Percentiles rank a stretch among this genome's conserved stretches.
phyloP scores from a whole-genome alignment of 2,113 vertebrate genomes.

The Paradoxurus hermaphroditus region DNA sequence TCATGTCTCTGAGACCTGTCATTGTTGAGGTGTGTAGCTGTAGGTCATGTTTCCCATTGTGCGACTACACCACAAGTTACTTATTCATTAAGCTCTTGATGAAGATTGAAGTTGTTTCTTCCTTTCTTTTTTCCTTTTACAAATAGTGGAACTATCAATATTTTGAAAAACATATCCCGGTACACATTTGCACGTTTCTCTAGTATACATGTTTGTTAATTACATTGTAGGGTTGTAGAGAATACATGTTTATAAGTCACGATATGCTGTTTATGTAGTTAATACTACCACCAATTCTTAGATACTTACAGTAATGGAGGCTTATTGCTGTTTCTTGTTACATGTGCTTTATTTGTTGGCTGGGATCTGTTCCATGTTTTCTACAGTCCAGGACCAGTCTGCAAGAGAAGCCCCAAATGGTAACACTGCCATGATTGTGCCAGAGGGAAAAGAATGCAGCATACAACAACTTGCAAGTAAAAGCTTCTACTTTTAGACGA shows the following conservation, averaged over 20 bases:
- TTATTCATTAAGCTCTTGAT: not conserved
- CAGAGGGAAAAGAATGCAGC: not conserved
- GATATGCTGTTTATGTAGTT: not conserved
- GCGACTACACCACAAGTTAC: not conserved
- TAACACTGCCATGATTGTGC: not conserved
- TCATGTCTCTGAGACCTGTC: not conserved
- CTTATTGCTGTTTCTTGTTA: not conserved
- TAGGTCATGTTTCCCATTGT: not conserved
- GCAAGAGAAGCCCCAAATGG: not conserved
- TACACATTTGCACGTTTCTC: not conserved
- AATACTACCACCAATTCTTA: not conserved
- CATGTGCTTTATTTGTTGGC: accelerated
- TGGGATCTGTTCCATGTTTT: not conserved
- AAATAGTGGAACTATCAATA: not conserved
- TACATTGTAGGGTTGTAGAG: not conserved
- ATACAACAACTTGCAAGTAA: not conserved
- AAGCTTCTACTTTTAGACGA: not conserved
- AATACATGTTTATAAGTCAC: not conserved
- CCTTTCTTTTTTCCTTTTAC: not conserved
- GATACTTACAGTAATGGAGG: not conserved
- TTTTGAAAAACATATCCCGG: not conserved
- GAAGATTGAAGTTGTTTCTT: not conserved
- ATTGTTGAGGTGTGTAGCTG: not conserved
- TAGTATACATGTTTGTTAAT: not conserved
- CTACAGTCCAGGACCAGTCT: not conserved